These are phyloP conservation scores for Ptychodera flava DNA, from an alignment of 35 echinoderm and acorn worm species.

Conservation along the genomic window DNA sequence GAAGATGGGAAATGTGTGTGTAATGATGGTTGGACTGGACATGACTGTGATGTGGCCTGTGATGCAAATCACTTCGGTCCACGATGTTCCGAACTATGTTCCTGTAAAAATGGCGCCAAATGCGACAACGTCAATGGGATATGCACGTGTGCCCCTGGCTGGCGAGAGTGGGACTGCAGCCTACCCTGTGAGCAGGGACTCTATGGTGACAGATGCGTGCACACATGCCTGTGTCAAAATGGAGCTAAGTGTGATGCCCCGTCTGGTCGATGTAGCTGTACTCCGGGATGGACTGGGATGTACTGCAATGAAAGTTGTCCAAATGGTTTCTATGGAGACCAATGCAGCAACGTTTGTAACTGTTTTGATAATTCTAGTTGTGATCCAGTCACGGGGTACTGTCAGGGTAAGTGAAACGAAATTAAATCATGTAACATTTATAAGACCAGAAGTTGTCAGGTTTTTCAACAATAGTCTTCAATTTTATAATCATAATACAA, in stretches of 20 bases:
- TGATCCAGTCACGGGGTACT: constrained; percentile 15
- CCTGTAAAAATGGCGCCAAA: constrained; percentile 49
- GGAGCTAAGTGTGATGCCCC: neutral
- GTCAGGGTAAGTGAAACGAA: constrained; percentile 27
- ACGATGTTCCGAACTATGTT: neutral
- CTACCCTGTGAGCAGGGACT: constrained; percentile 3
- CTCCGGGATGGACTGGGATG: neutral
- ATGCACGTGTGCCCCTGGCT: constrained; percentile 62
- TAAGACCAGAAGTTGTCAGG: no score
- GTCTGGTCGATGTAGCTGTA: constrained; percentile 11
- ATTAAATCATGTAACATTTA: neutral
- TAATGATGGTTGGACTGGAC: neutral
- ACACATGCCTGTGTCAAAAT: constrained; percentile 24
- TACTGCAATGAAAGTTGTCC: constrained; percentile 4
- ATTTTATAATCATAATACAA: constrained; percentile 41
- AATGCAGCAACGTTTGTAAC: neutral
- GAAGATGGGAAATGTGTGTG: constrained; percentile 3
- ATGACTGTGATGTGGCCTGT: neutral
- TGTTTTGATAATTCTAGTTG: constrained; percentile 8
- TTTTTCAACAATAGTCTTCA: constrained; percentile 19
- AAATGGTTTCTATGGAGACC: neutral
- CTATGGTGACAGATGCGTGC: constrained; percentile 19
- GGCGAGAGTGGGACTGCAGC: constrained; percentile 45
- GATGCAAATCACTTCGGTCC: constrained; percentile 1
- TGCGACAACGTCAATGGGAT: constrained; percentile 51